Evolutionary conservation across 2,888 invertebrate genomes (phyloP).

Genomic region (Volucella inanis): DNA sequence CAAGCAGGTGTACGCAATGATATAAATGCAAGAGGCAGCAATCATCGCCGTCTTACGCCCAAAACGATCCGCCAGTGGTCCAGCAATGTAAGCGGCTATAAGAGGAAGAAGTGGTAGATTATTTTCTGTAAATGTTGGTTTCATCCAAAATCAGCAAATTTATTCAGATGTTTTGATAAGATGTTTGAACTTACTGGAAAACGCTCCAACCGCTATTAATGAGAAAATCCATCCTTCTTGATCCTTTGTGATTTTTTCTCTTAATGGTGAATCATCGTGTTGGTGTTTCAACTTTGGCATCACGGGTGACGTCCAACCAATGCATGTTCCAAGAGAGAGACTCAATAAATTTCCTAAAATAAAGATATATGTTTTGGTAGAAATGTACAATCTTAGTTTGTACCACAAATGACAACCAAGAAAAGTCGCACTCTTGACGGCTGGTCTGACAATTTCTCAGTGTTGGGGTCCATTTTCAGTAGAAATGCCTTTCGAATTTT

Average conservation of each 20-base stretch:
- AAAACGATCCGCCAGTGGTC: constrained; percentile 86
- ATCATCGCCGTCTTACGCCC: constrained; percentile 89
- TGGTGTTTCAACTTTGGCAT: constrained; percentile 85
- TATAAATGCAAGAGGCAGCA: constrained; percentile 88
- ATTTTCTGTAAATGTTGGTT: no score
- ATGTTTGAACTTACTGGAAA: constrained; percentile 84
- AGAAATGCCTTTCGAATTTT: no score
- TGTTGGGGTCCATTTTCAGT: no score
- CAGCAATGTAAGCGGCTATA: constrained; percentile 87
- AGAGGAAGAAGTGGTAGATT: constrained; percentile 72
- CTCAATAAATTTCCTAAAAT: constrained; percentile 40
- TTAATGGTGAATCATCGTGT: constrained; percentile 81
- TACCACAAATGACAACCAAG: constrained; percentile 43
- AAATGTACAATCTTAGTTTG: not conserved
- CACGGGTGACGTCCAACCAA: constrained; percentile 91
- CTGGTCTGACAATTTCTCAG: not conserved
- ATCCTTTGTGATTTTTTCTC: constrained; percentile 83
- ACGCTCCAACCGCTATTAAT: constrained; percentile 87
- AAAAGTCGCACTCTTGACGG: constrained; percentile 41
- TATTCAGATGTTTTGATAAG: no score
- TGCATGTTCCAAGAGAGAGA: constrained; percentile 84
- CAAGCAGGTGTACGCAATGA: constrained; percentile 81
- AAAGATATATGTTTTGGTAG: not conserved
- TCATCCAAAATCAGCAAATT: no score
- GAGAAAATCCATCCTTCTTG: constrained; percentile 90